phyloP scores from a whole-genome alignment of 2,888 invertebrate species.

The Hipparchia semele region DNA sequence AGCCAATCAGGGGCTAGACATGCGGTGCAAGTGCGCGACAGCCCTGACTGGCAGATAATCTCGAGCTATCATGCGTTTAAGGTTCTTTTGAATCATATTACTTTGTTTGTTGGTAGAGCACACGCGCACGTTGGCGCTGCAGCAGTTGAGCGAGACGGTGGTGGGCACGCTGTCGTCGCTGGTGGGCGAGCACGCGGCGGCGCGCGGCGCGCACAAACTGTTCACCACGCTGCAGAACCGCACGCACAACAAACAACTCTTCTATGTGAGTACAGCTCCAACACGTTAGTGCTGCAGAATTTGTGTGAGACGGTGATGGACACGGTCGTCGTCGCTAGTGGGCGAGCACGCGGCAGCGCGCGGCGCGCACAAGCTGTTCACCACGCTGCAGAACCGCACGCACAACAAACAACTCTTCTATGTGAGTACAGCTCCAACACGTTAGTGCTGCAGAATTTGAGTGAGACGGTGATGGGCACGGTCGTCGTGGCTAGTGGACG shows the following conservation, averaged over 20 bases:
- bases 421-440: too few relatives aligned
- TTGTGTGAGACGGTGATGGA: conserved; percentile 90
- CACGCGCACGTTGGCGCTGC: conserved; percentile 87
- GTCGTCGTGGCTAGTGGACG: conserved; percentile 92
- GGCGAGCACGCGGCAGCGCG: conserved; percentile 93
- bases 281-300: conserved; percentile 69
- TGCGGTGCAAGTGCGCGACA: too few relatives aligned
- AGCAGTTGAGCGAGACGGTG: conserved; percentile 88
- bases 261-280: conserved; percentile 67
- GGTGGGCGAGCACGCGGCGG: conserved; percentile 93
- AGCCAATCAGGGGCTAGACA: too few relatives aligned
- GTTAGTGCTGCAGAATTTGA: conserved; percentile 81
- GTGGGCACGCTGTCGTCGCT: conserved; percentile 91
- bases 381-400: conserved; percentile 91
- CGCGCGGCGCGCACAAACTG: conserved; percentile 92
- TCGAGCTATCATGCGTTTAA: too few relatives aligned
- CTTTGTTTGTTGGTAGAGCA: conserved; percentile 66
- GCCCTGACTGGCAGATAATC: too few relatives aligned
- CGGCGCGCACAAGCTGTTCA: conserved; percentile 93
- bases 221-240: conserved; percentile 94
- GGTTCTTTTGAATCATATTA: too few relatives aligned
- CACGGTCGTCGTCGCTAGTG: conserved; percentile 90
- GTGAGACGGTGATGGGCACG: conserved; percentile 90
- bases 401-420: conserved; percentile 95
- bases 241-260: conserved; percentile 93